Evolutionary conservation across 2,888 invertebrate species (phyloP).

Genomic region (Apodemia mormo): DNA sequence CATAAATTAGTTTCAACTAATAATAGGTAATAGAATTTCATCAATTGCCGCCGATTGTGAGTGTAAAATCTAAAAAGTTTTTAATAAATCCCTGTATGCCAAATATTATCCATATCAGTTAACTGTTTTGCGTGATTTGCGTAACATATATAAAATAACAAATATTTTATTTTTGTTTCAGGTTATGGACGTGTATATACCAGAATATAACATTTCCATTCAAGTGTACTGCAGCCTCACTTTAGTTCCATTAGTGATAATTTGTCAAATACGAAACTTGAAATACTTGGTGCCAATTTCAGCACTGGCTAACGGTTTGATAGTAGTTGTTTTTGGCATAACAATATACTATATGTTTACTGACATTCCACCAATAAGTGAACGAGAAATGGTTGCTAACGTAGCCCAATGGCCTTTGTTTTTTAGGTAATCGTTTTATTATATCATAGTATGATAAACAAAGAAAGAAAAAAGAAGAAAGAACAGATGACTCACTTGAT

Average conservation of each 20-base stretch:
- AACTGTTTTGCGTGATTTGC: too few species aligned
- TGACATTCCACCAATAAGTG: conserved; percentile 61
- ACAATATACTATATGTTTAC: conserved; percentile 91
- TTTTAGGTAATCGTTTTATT: conserved; percentile 85
- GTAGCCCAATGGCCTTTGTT: conserved; percentile 89
- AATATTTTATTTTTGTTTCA: conserved; percentile 44
- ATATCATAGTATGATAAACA: too few species aligned
- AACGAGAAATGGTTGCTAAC: conserved; percentile 73
- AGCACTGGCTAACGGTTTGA: conserved; percentile 90
- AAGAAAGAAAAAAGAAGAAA: too few species aligned
- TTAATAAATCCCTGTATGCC: too few species aligned
- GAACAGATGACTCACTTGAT: too few species aligned
- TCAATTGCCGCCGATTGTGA: too few species aligned
- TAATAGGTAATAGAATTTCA: too few species aligned
- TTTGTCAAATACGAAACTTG: conserved; percentile 88
- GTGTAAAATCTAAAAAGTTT: too few species aligned
- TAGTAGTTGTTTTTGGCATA: conserved; percentile 88
- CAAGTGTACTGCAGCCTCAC: conserved; percentile 85
- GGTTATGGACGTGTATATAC: conserved; percentile 74
- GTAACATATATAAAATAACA: too few species aligned
- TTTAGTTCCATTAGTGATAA: conserved; percentile 85
- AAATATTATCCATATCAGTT: too few species aligned
- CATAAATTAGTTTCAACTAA: too few species aligned
- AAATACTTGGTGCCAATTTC: conserved; percentile 95
- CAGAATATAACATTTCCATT: conserved; percentile 74